phyloP scores from a whole-genome alignment of 1,140 invertebrate species.

The Camponotus pennsylvanicus region DNA sequence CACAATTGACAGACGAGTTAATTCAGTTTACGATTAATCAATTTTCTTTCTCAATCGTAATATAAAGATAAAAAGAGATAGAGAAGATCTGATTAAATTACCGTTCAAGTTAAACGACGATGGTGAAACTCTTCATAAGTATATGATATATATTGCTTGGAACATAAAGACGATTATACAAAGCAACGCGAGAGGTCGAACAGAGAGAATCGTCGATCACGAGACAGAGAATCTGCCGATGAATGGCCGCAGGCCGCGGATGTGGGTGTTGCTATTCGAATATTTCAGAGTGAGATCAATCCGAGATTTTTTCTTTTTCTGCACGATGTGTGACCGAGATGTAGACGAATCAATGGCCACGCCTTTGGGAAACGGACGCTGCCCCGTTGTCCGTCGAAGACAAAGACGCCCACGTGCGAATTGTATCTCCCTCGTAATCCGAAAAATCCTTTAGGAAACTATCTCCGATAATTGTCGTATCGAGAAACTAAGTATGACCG shows the following conservation, averaged over 20 bases:
- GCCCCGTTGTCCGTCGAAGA: conserved; percentile 38
- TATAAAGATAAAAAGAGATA: not conserved
- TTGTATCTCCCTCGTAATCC: conserved; percentile 55
- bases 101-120: not conserved
- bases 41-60: not conserved
- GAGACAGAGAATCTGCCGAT: conserved; percentile 21
- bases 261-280: conserved; percentile 61
- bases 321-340: conserved; percentile 17
- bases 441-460: conserved; percentile 47
- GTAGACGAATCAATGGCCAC: conserved; percentile 54
- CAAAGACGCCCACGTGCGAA: conserved; percentile 62
- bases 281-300: conserved; percentile 46
- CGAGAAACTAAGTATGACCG: conserved; percentile 38
- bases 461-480: conserved; percentile 36
- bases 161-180: conserved; percentile 6
- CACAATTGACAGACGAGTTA: not conserved
- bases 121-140: not conserved
- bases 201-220: not conserved
- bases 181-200: conserved; percentile 26
- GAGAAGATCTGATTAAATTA: not conserved
- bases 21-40: not conserved
- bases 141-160: not conserved
- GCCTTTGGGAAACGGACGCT: conserved; percentile 52
- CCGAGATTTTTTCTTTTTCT: conserved; percentile 52
- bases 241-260: conserved; percentile 38